phyloP scores from a whole-genome alignment of 2,797 vertebrate species.

The Tolypeutes matacus region DNA sequence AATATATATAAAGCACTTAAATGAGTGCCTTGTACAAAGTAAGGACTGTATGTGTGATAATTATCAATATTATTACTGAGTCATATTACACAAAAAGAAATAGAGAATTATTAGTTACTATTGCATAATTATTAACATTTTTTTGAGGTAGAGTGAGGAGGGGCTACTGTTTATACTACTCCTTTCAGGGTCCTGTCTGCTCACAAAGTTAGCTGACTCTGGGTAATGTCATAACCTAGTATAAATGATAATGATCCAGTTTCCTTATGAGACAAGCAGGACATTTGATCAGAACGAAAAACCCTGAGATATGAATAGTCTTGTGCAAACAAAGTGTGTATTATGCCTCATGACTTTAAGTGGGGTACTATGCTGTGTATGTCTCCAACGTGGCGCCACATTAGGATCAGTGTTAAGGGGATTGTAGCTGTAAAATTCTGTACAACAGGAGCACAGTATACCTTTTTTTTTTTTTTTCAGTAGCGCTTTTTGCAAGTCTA shows the following conservation, averaged over 20 bases:
- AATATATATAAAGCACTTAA: background rate
- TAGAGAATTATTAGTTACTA: background rate
- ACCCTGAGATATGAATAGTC: constrained; percentile 3
- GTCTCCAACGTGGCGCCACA: background rate
- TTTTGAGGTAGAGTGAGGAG: background rate
- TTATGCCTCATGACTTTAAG: constrained; percentile 18
- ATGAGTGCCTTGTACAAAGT: background rate
- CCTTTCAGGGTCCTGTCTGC: background rate
- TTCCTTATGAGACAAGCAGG: background rate
- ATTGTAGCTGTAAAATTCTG: constrained; percentile 51
- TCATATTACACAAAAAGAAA: background rate
- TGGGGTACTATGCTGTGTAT: background rate
- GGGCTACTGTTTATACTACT: background rate
- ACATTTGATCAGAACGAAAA: constrained; percentile 19
- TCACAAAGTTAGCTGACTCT: background rate
- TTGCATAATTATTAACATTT: background rate
- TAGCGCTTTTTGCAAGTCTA: constrained; percentile 70
- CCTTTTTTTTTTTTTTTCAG: constrained; percentile 51
- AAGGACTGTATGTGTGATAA: background rate
- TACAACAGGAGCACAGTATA: constrained; percentile 13
- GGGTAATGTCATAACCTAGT: background rate
- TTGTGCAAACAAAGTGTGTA: constrained; percentile 59
- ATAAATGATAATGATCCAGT: background rate
- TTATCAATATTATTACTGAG: background rate
- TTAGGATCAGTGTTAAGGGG: constrained; percentile 55